phyloP scores from a whole-genome alignment of 1,140 invertebrate species.

The Heliconius eleuchia region DNA sequence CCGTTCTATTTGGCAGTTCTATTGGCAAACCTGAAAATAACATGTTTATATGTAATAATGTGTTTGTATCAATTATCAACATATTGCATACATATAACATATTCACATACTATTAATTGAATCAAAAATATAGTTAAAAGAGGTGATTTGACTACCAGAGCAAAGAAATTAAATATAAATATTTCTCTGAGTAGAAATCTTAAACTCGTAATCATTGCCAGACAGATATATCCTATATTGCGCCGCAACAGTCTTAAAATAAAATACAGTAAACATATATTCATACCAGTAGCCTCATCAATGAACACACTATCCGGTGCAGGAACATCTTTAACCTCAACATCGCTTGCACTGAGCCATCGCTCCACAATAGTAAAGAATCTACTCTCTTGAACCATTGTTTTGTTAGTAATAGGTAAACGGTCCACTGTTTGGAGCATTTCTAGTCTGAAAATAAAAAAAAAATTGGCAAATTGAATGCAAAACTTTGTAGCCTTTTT shows the following conservation, averaged over 20 bases:
- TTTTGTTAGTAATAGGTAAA: conserved; percentile 96
- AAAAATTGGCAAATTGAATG: background rate
- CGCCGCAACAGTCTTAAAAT: no score
- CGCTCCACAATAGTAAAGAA: conserved; percentile 91
- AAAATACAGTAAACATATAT: background rate
- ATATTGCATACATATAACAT: no score
- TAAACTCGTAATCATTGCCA: no score
- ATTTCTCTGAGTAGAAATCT: no score
- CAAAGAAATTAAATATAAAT: background rate
- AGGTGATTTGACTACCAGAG: background rate
- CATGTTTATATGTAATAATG: no score
- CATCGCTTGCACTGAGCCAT: conserved; percentile 82
- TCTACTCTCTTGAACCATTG: conserved; percentile 95
- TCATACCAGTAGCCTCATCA: conserved; percentile 71
- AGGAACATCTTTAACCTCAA: background rate
- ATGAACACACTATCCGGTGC: conserved; percentile 59
- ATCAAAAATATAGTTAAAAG: no score
- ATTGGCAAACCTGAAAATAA: conserved; percentile 60
- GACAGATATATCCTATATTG: no score
- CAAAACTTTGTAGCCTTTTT: no score
- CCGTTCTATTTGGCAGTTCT: conserved; percentile 54
- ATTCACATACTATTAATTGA: no score
- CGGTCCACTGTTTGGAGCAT: conserved; percentile 90
- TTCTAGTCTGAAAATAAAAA: conserved; percentile 81
- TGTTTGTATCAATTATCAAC: background rate